These are phyloP conservation scores for Thereva unica DNA, from an alignment of 2,888 invertebrate species.

Conservation along the genomic window DNA sequence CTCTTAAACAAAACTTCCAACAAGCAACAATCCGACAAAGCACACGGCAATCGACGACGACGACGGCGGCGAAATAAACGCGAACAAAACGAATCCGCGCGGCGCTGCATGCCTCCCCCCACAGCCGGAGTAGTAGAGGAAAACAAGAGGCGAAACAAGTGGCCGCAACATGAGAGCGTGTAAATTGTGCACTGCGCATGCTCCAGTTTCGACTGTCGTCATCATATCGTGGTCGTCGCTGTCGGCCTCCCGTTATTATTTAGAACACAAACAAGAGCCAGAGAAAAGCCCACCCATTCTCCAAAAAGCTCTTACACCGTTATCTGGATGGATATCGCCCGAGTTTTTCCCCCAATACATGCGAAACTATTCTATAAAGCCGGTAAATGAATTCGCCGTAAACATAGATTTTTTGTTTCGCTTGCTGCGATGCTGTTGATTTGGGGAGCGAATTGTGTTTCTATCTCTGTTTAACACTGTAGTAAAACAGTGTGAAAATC, in stretches of 20 bases:
- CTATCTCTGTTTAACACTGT: no score
- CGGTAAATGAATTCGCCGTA: neutral
- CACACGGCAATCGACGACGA: slow-evolving; percentile 1
- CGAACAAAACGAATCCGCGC: neutral
- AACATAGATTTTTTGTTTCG: neutral
- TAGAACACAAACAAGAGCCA: neutral
- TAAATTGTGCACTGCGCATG: neutral
- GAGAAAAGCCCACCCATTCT: slow-evolving; percentile 30
- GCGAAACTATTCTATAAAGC: no score
- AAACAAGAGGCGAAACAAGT: neutral
- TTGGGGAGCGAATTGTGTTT: neutral
- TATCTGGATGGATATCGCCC: no score
- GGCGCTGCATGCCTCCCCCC: neutral
- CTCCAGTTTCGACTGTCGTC: neutral
- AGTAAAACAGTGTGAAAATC: neutral
- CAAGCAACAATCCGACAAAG: neutral
- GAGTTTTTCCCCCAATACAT: no score
- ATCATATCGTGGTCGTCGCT: neutral
- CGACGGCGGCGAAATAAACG: slow-evolving; percentile 6
- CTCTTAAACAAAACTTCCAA: no score
- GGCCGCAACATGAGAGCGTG: neutral
- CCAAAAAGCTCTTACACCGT: no score
- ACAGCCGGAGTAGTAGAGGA: neutral
- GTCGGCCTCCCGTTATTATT: slow-evolving; percentile 4
- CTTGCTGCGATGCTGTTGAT: neutral